phyloP scores from a whole-genome alignment of 1,140 invertebrate species.

The Apis florea region DNA sequence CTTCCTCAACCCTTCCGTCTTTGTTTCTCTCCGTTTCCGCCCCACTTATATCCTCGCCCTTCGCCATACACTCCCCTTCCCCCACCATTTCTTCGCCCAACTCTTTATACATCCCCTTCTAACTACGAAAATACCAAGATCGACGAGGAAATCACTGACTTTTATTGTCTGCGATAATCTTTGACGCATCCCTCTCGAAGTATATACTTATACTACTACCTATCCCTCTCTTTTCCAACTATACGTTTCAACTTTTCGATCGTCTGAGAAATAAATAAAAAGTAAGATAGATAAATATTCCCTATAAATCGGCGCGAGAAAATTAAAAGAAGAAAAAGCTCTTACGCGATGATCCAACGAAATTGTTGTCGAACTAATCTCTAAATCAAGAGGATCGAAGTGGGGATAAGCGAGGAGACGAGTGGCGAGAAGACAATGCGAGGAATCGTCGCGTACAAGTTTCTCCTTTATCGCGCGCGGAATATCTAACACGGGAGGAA shows the following conservation, averaged over 20 bases:
- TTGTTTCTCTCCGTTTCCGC: slow-evolving; percentile 43
- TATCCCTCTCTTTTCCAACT: slow-evolving; percentile 28
- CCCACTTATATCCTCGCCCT: slow-evolving; percentile 25
- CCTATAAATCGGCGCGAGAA: too few species aligned
- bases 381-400: slow-evolving; percentile 31
- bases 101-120: slow-evolving; percentile 11
- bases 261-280: background rate
- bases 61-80: background rate
- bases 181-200: slow-evolving; percentile 36
- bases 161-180: slow-evolving; percentile 69
- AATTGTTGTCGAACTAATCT: slow-evolving; percentile 33
- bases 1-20: slow-evolving; percentile 30
- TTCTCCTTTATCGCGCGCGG: slow-evolving; percentile 59
- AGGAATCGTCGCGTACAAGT: slow-evolving; percentile 59
- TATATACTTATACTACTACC: slow-evolving; percentile 15
- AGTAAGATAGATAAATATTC: too few species aligned
- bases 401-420: background rate
- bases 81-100: background rate
- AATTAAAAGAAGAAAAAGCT: too few species aligned
- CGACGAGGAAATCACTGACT: slow-evolving; percentile 64
- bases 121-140: slow-evolving; percentile 18
- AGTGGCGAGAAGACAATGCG: background rate
- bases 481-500: slow-evolving; percentile 44
- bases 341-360: slow-evolving; percentile 36
- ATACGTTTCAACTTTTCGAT: slow-evolving; percentile 25